phyloP scores from a whole-genome alignment of 1,140 invertebrate genomes.

The Apis dorsata region DNA sequence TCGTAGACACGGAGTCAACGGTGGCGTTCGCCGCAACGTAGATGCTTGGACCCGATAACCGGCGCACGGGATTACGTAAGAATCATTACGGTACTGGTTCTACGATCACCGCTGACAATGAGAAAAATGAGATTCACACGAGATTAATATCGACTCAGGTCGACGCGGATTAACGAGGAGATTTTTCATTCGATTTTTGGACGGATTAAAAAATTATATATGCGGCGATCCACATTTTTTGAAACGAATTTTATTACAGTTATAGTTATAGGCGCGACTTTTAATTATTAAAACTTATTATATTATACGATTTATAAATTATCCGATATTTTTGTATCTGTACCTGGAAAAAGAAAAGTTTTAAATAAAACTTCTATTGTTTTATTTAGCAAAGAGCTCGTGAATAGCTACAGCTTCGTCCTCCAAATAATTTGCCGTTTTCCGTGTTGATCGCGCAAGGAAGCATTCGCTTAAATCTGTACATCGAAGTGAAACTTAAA shows the following conservation, averaged over 20 bases:
- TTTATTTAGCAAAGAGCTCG: too few species aligned
- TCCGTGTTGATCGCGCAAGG: background rate
- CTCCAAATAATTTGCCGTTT: background rate
- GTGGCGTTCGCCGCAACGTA: background rate
- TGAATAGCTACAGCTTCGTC: background rate
- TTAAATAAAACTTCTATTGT: too few species aligned
- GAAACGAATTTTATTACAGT: too few species aligned
- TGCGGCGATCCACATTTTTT: too few species aligned
- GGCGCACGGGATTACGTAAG: conserved; percentile 22
- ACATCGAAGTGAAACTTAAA: conserved; percentile 36
- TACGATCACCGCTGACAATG: conserved; percentile 19
- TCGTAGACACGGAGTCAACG: background rate
- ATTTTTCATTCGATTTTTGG: too few species aligned
- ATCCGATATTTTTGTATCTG: too few species aligned
- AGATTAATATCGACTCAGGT: background rate
- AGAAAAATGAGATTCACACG: background rate
- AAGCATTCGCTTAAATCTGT: conserved; percentile 1
- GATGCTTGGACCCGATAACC: conserved; percentile 33
- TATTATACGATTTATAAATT: too few species aligned
- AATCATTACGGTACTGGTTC: conserved; percentile 29
- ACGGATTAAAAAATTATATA: too few species aligned
- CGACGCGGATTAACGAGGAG: background rate
- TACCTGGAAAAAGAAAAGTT: too few species aligned
- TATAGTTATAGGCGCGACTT: too few species aligned
- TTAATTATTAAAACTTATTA: too few species aligned